A percentile compares a stretch with the other conserved stretches of the same genome.
phyloP scores from a whole-genome alignment of 2,888 invertebrate genomes.

The Megastigmus dorsalis region DNA sequence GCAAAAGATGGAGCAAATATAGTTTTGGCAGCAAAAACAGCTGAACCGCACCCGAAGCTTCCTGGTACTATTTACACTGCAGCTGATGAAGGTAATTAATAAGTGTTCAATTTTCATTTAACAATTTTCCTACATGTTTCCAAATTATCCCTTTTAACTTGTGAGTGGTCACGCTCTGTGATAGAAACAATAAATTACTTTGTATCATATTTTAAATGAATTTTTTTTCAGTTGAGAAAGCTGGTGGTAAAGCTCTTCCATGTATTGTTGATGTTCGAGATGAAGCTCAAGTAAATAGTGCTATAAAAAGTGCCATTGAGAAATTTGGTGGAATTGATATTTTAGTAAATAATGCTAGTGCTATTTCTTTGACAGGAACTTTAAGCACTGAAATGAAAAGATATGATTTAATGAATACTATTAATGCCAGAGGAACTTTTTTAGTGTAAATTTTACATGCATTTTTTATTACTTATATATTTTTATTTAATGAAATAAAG shows the following conservation, averaged over 20 bases:
- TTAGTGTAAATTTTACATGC: conserved; percentile 83
- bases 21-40: conserved; percentile 94
- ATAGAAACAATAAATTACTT: too few relatives aligned
- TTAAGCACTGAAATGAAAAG: conserved; percentile 93
- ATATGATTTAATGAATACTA: conserved; percentile 96
- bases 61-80: conserved; percentile 94
- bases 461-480: conserved; percentile 42
- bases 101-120: too few relatives aligned
- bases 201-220: conserved; percentile 21
- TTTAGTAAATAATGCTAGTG: conserved; percentile 96
- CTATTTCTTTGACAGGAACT: conserved; percentile 90
- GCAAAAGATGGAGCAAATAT: conserved; percentile 95
- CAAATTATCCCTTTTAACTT: too few relatives aligned
- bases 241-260: conserved; percentile 90
- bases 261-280: conserved; percentile 92
- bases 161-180: too few relatives aligned
- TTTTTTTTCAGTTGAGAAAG: conserved; percentile 82
- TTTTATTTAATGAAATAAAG: conserved; percentile 19
- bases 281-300: conserved; percentile 83
- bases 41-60: conserved; percentile 91
- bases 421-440: conserved; percentile 96
- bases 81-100: conserved; percentile 88
- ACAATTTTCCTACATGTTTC: too few relatives aligned
- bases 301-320: conserved; percentile 84
- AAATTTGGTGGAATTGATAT: conserved; percentile 98